Evolutionary conservation across 1,140 invertebrate genomes (phyloP).

Genomic region (Macrosteles quadrilineatus): DNA sequence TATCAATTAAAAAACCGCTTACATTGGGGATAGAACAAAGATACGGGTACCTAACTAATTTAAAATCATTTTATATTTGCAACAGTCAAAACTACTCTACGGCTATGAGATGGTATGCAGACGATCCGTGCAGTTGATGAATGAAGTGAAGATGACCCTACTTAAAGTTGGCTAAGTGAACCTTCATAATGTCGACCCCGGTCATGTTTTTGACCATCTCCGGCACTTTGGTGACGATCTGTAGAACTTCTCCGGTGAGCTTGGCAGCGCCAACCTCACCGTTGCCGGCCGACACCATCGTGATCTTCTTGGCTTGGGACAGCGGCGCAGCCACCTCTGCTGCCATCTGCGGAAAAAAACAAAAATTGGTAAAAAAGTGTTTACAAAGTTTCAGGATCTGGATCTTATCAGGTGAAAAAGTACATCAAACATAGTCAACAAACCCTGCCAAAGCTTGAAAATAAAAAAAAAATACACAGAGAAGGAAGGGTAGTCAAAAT

Average conservation of each 20-base stretch:
- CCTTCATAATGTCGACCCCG: conserved; percentile 89
- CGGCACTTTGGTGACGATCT: conserved; percentile 89
- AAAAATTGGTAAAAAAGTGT: too few relatives aligned
- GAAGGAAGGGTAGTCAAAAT: too few relatives aligned
- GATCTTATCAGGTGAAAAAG: too few relatives aligned
- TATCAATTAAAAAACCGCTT: not conserved
- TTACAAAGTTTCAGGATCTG: too few relatives aligned
- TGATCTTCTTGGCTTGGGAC: conserved; percentile 90
- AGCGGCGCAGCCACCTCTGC: conserved; percentile 94
- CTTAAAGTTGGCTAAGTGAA: conserved; percentile 43
- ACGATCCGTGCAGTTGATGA: not conserved
- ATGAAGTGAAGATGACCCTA: conserved; percentile 5
- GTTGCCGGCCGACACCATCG: conserved; percentile 91
- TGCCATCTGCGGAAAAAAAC: conserved; percentile 74
- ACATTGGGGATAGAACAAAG: not conserved
- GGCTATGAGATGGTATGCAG: not conserved
- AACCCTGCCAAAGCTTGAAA: too few relatives aligned
- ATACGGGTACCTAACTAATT: too few relatives aligned
- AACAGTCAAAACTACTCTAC: not conserved
- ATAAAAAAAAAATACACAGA: too few relatives aligned
- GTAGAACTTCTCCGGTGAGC: conserved; percentile 89
- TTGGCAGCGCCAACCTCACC: conserved; percentile 91
- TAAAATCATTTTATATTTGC: not conserved
- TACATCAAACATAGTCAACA: too few relatives aligned
- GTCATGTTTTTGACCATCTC: conserved; percentile 87